These are phyloP conservation scores for Odobenus rosmarus DNA, from an alignment of 2,113 vertebrate genomes.

Conservation along the genomic window DNA sequence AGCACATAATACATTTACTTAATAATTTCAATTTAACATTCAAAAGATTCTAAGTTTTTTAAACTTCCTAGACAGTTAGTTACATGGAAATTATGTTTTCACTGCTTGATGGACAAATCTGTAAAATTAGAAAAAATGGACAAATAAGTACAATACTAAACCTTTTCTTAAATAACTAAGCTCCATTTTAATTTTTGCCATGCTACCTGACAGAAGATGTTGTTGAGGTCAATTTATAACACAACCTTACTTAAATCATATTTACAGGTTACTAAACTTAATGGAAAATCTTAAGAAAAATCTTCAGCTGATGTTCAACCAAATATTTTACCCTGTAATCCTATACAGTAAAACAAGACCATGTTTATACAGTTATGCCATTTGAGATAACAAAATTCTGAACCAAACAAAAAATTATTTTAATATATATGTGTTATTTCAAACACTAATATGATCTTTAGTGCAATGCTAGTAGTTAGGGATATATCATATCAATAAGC, in stretches of 20 bases:
- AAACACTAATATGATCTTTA: not conserved
- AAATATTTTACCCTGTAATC: not conserved
- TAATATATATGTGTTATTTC: not conserved
- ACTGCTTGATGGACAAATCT: not conserved
- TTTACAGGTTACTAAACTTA: not conserved
- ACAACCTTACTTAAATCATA: not conserved
- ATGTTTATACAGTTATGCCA: not conserved
- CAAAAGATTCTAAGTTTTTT: not conserved
- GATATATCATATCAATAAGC: not conserved
- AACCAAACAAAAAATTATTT: conserved; percentile 54
- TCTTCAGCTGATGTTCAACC: conserved; percentile 4
- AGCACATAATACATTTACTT: not conserved
- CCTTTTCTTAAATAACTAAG: not conserved
- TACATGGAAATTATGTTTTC: not conserved
- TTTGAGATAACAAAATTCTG: not conserved
- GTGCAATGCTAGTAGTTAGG: not conserved
- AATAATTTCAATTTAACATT: conserved; percentile 17
- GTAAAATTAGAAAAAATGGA: not conserved
- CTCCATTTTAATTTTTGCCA: conserved; percentile 8
- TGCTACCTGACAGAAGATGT: not conserved
- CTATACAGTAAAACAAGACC: not conserved
- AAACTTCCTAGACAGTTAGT: not conserved
- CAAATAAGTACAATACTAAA: not conserved
- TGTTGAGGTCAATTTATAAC: not conserved
- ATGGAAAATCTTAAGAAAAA: not conserved